Percentiles rank a stretch among this genome's conserved stretches.
phyloP scores from a whole-genome alignment of 1,140 invertebrate species.

The Wasmannia auropunctata region DNA sequence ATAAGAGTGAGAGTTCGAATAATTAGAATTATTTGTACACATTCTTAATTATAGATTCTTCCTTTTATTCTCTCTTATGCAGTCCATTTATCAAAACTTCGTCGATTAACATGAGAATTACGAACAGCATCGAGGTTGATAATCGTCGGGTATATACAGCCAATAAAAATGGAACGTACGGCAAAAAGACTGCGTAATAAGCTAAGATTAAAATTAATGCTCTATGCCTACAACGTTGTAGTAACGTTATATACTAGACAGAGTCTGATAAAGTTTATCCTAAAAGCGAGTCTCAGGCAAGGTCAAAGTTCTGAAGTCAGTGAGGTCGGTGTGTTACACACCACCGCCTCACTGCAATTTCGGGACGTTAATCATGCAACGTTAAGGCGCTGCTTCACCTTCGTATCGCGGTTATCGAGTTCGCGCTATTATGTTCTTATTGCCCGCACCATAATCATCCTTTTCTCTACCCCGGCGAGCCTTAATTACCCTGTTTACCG shows the following conservation, averaged over 20 bases:
- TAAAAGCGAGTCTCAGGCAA: constrained; percentile 41
- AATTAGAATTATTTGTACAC: too few relatives aligned
- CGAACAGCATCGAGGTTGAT: neutral
- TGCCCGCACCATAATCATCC: constrained; percentile 46
- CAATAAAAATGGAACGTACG: constrained; percentile 22
- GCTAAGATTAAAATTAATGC: neutral
- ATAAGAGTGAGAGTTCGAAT: neutral
- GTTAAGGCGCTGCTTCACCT: constrained; percentile 41
- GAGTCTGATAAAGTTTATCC: constrained; percentile 38
- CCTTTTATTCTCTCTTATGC: neutral
- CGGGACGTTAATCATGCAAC: constrained; percentile 55
- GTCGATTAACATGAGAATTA: neutral
- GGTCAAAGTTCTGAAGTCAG: constrained; percentile 46
- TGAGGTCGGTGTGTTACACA: constrained; percentile 29
- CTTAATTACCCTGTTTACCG: constrained; percentile 60
- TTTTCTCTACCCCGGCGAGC: constrained; percentile 45
- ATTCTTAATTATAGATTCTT: too few relatives aligned
- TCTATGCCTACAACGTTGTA: neutral
- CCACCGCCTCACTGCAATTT: constrained; percentile 42
- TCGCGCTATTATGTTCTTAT: constrained; percentile 60
- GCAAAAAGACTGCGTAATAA: neutral
- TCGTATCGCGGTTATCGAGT: constrained; percentile 57
- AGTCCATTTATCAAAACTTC: neutral
- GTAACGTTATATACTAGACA: neutral
- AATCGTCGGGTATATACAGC: neutral